Conservation (phyloP, 2,888 invertebrate genomes). For the Xylota segnis region DNA sequence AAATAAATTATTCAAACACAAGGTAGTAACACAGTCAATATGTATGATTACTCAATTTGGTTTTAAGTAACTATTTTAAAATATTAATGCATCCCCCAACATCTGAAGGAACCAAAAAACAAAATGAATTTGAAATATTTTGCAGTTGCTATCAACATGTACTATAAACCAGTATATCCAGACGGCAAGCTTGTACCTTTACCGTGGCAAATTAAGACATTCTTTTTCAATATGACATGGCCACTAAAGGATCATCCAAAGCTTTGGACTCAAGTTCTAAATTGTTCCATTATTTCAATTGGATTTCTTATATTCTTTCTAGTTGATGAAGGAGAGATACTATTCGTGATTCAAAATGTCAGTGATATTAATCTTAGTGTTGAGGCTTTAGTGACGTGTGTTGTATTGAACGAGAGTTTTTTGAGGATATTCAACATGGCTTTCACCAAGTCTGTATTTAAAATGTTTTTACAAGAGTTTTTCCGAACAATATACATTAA, state of each 20-base stretch:
- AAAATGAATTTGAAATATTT: neutral
- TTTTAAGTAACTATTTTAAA: neutral
- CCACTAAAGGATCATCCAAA: constrained; percentile 47
- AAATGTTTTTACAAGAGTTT: constrained; percentile 79
- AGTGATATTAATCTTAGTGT: constrained; percentile 79
- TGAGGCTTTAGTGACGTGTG: constrained; percentile 79
- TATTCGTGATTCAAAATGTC: constrained; percentile 78
- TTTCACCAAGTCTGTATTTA: constrained; percentile 76
- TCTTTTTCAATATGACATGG: constrained; percentile 38
- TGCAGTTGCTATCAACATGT: constrained; percentile 14
- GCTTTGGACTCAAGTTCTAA: neutral
- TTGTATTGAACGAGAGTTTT: constrained; percentile 79
- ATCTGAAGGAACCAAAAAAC: no score
- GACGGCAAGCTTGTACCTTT: constrained; percentile 8
- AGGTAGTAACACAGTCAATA: neutral
- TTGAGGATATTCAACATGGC: constrained; percentile 79
- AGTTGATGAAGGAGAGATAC: constrained; percentile 79
- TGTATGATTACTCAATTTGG: neutral
- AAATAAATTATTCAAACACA: neutral
- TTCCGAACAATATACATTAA: constrained; percentile 79
- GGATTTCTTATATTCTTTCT: constrained; percentile 77
- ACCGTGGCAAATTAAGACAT: constrained; percentile 57
- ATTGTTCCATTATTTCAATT: neutral
- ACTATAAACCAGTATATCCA: constrained; percentile 22
- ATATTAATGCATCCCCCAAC: neutral